A percentile compares a stretch with the other conserved stretches of the same genome.
phyloP scores from a whole-genome alignment of 2,888 invertebrate species.

The Meandrusa payeni region DNA sequence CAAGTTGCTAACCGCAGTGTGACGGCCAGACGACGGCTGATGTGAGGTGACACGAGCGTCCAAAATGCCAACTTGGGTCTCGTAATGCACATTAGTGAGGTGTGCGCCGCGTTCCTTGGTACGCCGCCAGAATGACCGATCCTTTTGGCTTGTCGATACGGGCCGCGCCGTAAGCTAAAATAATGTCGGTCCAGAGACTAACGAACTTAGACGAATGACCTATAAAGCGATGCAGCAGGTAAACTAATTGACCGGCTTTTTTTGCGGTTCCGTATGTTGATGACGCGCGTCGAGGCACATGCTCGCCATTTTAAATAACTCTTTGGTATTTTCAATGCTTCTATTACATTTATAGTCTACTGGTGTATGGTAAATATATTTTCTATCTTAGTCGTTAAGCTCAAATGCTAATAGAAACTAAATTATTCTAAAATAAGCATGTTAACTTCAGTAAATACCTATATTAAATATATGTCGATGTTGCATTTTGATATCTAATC shows the following conservation, averaged over 20 bases:
- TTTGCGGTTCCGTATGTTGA: slow-evolving; percentile 5
- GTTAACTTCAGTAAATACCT: too few species aligned
- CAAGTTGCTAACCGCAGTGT: not conserved
- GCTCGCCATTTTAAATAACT: not conserved
- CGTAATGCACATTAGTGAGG: slow-evolving; percentile 72
- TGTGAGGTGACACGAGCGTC: slow-evolving; percentile 38
- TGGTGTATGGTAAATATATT: too few species aligned
- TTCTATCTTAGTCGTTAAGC: too few species aligned
- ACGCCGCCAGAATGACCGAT: slow-evolving; percentile 76
- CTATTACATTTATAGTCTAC: too few species aligned
- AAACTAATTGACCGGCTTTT: slow-evolving; percentile 19
- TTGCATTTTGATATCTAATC: too few species aligned
- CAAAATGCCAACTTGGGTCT: slow-evolving; percentile 75
- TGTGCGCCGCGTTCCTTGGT: slow-evolving; percentile 75
- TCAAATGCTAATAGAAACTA: too few species aligned
- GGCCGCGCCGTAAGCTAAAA: slow-evolving; percentile 67
- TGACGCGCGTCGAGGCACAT: slow-evolving; percentile 4
- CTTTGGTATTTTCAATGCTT: not conserved
- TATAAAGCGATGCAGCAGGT: slow-evolving; percentile 50
- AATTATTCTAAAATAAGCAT: too few species aligned
- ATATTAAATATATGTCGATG: too few species aligned
- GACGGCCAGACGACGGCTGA: slow-evolving; percentile 30
- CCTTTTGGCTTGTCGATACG: slow-evolving; percentile 78
- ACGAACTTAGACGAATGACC: slow-evolving; percentile 77
- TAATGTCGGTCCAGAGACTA: slow-evolving; percentile 79